These are phyloP conservation scores for Hypena proboscidalis DNA, from an alignment of 2,888 invertebrate species.

Conservation along the genomic window DNA sequence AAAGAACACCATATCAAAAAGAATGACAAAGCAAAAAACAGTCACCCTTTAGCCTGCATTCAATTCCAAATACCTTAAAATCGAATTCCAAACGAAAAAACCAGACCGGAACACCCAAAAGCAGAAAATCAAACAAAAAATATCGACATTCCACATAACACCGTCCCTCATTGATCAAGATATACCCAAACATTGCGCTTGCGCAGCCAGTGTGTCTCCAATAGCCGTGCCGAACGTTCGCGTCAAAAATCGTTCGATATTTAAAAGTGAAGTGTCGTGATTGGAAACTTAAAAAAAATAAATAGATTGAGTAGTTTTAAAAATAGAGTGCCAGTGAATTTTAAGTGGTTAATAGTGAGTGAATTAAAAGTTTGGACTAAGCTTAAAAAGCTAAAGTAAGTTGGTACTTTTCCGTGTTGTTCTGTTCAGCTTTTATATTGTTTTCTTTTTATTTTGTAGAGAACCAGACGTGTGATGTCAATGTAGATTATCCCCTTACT, in stretches of 20 bases:
- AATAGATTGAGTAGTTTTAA: no score
- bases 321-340: constrained; percentile 6
- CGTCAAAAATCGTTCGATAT: constrained; percentile 5
- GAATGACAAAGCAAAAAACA: neutral
- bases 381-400: constrained; percentile 8
- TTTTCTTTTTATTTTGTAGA: neutral
- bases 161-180: constrained; percentile 60
- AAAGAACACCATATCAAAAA: constrained; percentile 4
- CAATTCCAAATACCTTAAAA: constrained; percentile 2
- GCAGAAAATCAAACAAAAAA: constrained; percentile 21
- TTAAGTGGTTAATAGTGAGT: constrained; percentile 3
- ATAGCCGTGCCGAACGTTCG: constrained; percentile 28
- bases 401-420: constrained; percentile 5
- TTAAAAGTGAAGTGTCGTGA: constrained; percentile 19
- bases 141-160: constrained; percentile 49
- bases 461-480: neutral
- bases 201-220: constrained; percentile 56
- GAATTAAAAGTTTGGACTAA: constrained; percentile 5
- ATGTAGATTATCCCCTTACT: neutral
- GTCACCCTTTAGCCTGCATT: no score
- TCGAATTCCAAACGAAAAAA: constrained; percentile 12
- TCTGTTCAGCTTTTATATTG: no score
- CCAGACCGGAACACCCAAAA: constrained; percentile 31
- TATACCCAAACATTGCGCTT: constrained; percentile 60
- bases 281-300: constrained; percentile 1